Evolutionary conservation across 2,888 invertebrate species (phyloP), one percentile per base, ranked within the genome.

Genomic region (Parapristionchus giblindavisi): DNA sequence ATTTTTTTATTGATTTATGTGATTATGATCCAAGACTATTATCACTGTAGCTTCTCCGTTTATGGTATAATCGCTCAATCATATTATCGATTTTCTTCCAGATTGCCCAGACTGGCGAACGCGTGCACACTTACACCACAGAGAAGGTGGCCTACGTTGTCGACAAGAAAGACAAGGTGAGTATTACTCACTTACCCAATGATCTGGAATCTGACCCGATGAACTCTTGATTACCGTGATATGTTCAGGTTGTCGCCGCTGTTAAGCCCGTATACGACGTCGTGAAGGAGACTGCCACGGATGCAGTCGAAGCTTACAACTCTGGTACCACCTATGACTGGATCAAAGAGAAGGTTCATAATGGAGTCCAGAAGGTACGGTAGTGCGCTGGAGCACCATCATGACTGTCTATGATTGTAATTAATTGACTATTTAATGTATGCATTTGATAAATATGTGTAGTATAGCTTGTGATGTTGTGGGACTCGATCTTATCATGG

Each of bases 111-210:
- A 43, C n/a, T 24, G 40, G 27, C 17, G 63, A 65, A 27, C 27
- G 63, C 27, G 63, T 43, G 27, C 63, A 43, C 63, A 43, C 8
- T 32, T 65, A 65, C 43, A 29, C 63, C 2, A 65, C 63, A 17
- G 63, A 65, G 43, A 65, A 65, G 43, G 29, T 65, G 43, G 43
- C 40, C 29, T 65, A 65, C 29, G 63, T 32, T 5, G 32, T 21
- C n/a, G 63, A 4, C 27, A 65, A 65, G 63, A 65, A 65, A 29
- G 63, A 65, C 29, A 32, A 65, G 63, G 63, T 65, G 4, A 27
- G 63, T 2, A 24, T 3, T n/a, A 32, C 2, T 32, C 17, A 14
- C 11, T 43, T 43, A 43, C 17, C 17, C 17, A 43, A 14, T 43
- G 43, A 43, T 43, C 17, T 43, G 8, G 43, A 14, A 8, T 17